Evolutionary conservation across 2,888 invertebrate species (phyloP).

Genomic region (Minunthozetes semirufus): DNA sequence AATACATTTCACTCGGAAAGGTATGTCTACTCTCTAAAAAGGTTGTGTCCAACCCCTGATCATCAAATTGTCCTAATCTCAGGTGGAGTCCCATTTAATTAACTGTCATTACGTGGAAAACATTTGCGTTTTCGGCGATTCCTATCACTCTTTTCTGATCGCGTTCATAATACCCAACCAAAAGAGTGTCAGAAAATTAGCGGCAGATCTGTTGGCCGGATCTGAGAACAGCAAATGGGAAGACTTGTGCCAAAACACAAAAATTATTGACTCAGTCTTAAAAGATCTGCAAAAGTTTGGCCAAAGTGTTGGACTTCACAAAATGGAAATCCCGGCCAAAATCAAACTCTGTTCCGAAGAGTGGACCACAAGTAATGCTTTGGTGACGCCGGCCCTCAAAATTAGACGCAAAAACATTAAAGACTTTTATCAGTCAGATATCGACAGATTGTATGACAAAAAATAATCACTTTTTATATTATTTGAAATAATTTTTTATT

Average conservation of each 20-base stretch:
- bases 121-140: slow-evolving; percentile 38
- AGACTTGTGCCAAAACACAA: slow-evolving; percentile 63
- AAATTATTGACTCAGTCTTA: slow-evolving; percentile 61
- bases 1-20: slow-evolving; percentile 94
- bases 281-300: slow-evolving; percentile 75
- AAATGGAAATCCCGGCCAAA: slow-evolving; percentile 43
- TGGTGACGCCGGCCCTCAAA: slow-evolving; percentile 55
- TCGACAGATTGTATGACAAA: slow-evolving; percentile 48
- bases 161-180: slow-evolving; percentile 35
- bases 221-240: slow-evolving; percentile 54
- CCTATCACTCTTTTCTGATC: slow-evolving; percentile 29
- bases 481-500: too few relatives aligned
- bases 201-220: slow-evolving; percentile 34
- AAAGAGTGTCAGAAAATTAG: background rate
- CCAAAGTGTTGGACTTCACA: slow-evolving; percentile 56
- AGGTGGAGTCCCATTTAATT: slow-evolving; percentile 37
- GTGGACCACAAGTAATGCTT: slow-evolving; percentile 53
- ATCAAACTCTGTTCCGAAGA: slow-evolving; percentile 50
- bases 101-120: slow-evolving; percentile 36
- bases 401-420: slow-evolving; percentile 53
- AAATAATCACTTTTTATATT: too few relatives aligned
- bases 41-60: too few relatives aligned
- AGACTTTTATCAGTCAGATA: slow-evolving; percentile 49
- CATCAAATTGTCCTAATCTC: too few relatives aligned
- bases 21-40: slow-evolving; percentile 19